Evolutionary conservation across 2,888 invertebrate species (phyloP).

Genomic region (Cheilosia variabilis): DNA sequence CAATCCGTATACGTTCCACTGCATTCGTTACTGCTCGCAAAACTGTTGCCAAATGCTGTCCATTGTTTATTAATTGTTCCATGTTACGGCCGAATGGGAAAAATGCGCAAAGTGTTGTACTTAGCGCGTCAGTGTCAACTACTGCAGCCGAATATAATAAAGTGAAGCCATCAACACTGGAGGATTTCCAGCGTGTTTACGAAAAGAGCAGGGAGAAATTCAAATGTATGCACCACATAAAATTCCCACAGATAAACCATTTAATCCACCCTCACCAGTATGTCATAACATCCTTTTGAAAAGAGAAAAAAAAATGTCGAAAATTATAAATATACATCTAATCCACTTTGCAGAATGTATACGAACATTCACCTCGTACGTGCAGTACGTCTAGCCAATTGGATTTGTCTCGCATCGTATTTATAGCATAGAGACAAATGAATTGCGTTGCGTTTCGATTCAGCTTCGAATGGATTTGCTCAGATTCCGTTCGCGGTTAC

Average conservation of each 20-base stretch:
- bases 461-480: not conserved
- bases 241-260: not conserved
- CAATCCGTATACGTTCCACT: conserved; percentile 39
- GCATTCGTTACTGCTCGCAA: conserved; percentile 34
- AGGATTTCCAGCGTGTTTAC: conserved; percentile 86
- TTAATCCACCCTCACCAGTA: conserved; percentile 1
- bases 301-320: not conserved
- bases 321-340: not conserved
- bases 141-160: conserved; percentile 16
- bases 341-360: not conserved
- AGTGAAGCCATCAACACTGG: conserved; percentile 64
- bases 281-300: conserved; percentile 34
- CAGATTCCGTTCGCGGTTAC: not conserved
- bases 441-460: not conserved
- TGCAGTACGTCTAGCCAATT: not conserved
- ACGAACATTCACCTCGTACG: conserved; percentile 7
- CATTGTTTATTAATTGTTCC: conserved; percentile 50
- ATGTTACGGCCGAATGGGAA: conserved; percentile 1
- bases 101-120: conserved; percentile 9
- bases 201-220: conserved; percentile 88
- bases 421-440: not conserved
- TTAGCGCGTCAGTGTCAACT: conserved; percentile 13
- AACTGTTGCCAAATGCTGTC: conserved; percentile 35
- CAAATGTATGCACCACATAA: conserved; percentile 86
- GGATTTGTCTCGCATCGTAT: not conserved